phyloP scores from a whole-genome alignment of 2,888 invertebrate species.

The Rapana venosa region DNA sequence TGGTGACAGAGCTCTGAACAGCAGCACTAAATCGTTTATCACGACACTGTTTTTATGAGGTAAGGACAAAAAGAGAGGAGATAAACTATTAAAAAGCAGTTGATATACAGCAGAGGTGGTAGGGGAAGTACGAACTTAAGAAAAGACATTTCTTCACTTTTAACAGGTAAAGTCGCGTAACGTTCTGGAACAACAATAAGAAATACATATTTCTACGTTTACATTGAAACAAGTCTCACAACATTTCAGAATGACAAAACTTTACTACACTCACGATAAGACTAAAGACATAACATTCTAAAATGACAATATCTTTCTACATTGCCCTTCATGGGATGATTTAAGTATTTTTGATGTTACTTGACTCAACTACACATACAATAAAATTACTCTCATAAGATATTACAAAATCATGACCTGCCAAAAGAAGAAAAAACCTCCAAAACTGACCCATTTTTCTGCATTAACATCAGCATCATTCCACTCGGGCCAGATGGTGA shows the following conservation, averaged over 20 bases:
- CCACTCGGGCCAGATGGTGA: slow-evolving; percentile 78
- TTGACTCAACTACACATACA: too few relatives aligned
- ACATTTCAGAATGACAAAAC: background rate
- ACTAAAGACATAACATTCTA: background rate
- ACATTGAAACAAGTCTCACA: too few relatives aligned
- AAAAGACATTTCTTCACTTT: background rate
- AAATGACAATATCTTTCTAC: background rate
- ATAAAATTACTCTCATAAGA: background rate
- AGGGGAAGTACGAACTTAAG: background rate
- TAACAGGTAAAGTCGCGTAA: too few relatives aligned
- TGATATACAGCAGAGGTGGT: background rate
- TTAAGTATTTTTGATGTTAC: too few relatives aligned
- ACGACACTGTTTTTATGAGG: too few relatives aligned
- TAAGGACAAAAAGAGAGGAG: too few relatives aligned
- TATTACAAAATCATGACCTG: background rate
- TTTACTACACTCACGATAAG: background rate
- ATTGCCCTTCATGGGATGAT: too few relatives aligned
- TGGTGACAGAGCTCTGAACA: too few relatives aligned
- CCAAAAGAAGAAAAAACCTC: background rate
- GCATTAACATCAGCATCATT: slow-evolving; percentile 77
- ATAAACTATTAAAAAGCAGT: background rate
- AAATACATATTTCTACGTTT: too few relatives aligned
- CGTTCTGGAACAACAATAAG: too few relatives aligned
- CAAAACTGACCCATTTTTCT: slow-evolving; percentile 78
- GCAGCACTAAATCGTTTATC: too few relatives aligned